Conservation (phyloP, 2,797 vertebrate genomes). For the Lateolabrax maculatus region DNA sequence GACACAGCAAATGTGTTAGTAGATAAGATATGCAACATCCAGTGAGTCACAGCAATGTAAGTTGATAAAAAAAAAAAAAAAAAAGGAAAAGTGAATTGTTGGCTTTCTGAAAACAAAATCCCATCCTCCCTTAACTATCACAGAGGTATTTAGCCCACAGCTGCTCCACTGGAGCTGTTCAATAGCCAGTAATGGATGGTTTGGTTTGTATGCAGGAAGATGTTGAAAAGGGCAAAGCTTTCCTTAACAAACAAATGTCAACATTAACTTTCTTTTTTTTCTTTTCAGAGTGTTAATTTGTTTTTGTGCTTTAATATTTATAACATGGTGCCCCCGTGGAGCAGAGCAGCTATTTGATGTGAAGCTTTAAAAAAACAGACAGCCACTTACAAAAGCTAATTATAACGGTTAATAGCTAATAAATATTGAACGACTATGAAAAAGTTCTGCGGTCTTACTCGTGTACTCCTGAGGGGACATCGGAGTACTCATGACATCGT, state of each 20-base stretch:
- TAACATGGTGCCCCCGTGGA: background rate
- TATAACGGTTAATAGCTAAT: background rate
- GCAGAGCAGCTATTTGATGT: background rate
- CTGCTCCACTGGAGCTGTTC: background rate
- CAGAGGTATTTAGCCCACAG: background rate
- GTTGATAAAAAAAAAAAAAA: too few species aligned
- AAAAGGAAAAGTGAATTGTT: background rate
- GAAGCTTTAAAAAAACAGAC: background rate
- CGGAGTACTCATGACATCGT: constrained; percentile 76
- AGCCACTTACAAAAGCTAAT: background rate
- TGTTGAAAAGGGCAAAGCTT: background rate
- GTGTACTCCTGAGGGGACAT: constrained; percentile 95
- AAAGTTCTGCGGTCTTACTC: constrained; percentile 78
- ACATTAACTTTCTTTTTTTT: background rate
- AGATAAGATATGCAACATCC: background rate
- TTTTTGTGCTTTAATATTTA: background rate
- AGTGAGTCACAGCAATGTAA: background rate
- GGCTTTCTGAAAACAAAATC: background rate
- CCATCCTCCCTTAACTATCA: background rate
- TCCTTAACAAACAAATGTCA: background rate
- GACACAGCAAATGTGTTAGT: background rate
- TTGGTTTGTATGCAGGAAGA: background rate
- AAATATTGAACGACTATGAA: background rate
- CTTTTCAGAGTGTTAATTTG: background rate
- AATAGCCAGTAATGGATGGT: background rate